Conservation (phyloP, 2,113 vertebrate genomes). For the Todiramphus saurophagus region DNA sequence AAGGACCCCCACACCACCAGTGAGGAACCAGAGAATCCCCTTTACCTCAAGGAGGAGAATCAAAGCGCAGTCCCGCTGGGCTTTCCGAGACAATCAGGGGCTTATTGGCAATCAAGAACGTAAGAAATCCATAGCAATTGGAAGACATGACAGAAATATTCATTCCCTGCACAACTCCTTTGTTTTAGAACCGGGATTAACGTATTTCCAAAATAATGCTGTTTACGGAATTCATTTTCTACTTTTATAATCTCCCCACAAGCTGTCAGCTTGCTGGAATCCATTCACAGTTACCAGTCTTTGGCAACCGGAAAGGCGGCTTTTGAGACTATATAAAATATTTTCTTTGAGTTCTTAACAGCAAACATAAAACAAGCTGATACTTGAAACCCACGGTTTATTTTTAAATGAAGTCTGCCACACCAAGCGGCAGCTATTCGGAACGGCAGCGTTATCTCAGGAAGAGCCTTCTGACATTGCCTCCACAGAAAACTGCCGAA, state of each 20-base stretch:
- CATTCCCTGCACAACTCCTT: not conserved
- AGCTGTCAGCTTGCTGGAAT: not conserved
- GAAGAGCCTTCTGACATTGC: not conserved
- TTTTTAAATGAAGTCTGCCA: not conserved
- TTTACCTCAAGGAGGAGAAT: not conserved
- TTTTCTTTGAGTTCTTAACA: not conserved
- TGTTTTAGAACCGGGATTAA: not conserved
- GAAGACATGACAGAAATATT: not conserved
- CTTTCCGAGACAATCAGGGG: not conserved
- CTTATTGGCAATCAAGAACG: not conserved
- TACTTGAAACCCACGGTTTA: not conserved
- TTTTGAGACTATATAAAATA: not conserved
- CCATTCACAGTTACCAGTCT: not conserved
- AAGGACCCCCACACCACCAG: not conserved
- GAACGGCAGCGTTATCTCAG: not conserved
- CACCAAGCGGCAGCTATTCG: conserved; percentile 10
- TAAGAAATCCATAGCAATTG: not conserved
- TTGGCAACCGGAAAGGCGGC: not conserved
- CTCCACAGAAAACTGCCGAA: not conserved
- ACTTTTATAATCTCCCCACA: not conserved
- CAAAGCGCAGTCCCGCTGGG: not conserved
- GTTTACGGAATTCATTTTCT: conserved; percentile 3
- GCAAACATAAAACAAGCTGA: not conserved
- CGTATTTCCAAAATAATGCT: not conserved
- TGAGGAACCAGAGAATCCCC: not conserved